Conservation (phyloP, 2,888 invertebrate species). For the Caenorhabditis angaria region DNA sequence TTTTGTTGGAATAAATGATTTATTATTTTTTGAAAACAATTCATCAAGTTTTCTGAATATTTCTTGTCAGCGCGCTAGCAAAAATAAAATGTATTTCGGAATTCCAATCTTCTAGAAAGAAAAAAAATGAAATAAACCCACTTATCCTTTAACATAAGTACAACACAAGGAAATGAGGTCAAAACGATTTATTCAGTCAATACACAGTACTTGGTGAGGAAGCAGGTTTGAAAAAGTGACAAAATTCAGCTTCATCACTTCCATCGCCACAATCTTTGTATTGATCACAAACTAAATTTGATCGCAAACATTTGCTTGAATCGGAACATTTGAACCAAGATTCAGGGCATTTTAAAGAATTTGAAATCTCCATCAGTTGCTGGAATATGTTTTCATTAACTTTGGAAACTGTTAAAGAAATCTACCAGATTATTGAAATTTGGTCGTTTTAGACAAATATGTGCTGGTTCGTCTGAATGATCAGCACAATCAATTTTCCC, state of each 20-base stretch:
- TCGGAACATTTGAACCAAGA: constrained; percentile 55
- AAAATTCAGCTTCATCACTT: constrained; percentile 31
- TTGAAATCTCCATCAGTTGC: constrained; percentile 26
- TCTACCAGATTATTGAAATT: constrained; percentile 20
- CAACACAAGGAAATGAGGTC: too few relatives aligned
- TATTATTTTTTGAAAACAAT: neutral
- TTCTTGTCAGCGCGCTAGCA: too few relatives aligned
- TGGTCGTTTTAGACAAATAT: constrained; percentile 47
- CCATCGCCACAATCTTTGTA: constrained; percentile 55
- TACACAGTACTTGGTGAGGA: neutral
- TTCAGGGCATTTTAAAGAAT: constrained; percentile 42
- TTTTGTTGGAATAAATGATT: neutral
- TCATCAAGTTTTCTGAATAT: too few relatives aligned
- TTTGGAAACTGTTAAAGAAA: constrained; percentile 2
- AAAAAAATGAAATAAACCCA: constrained; percentile 5
- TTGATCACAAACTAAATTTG: constrained; percentile 46
- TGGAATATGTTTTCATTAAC: constrained; percentile 11
- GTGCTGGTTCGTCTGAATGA: constrained; percentile 47
- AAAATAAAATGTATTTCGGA: constrained; percentile 1
- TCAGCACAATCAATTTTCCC: constrained; percentile 55
- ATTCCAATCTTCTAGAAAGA: too few relatives aligned
- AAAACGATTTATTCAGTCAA: neutral
- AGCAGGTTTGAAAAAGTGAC: neutral
- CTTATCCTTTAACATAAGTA: too few relatives aligned
- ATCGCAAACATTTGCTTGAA: constrained; percentile 41